Base-by-base conservation (phyloP, 1,140 invertebrate species). In the Bicyclus anynana region DNA sequence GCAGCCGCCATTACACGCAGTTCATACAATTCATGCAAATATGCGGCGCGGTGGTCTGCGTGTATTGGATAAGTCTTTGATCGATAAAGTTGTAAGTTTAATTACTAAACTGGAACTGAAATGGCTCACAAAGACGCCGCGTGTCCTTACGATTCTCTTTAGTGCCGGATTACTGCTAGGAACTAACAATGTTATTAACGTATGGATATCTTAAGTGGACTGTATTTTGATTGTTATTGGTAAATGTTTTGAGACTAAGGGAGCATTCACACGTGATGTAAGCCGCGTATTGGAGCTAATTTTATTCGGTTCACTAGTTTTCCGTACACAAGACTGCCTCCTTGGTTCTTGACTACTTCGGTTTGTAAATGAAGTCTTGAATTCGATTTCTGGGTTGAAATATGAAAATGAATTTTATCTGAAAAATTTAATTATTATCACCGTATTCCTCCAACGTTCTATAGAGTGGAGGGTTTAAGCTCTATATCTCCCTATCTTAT, bases 21-120 rank as follows among this genome's bases (percentile, higher is more conserved):
- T 58, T 68, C 62, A 65, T 66, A 67, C 71, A 65, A 65, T 70
- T 64, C 62, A 59, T 57, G 63, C 61, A 74, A 74, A 81, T 77
- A 74, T 47, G 68, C 59, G 65, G 60, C 72, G 55, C 69, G 78
- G 79, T 82, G 77, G 80, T 83, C 81, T 66, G 61, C 72, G 58
- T 66, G 60, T 67, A 69, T 58, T 74, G 70, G 75, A 70, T 60
- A 76, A 73, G 70, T 62, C 71, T 74, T 76, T 79, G 73, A 81
- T 84, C 83, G 80, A 87, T 87, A 87, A 87, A 87, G 76, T 80
- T 83, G 82, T 84, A 75, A 76, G 70, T 83, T 87, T 87, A 85
- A 87, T 87, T 85, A 76, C 80, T 77, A 77, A 84, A 80, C 79
- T 84, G 80, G 84, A 79, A 77, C 69, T 62, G 67, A 69, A 60